These are phyloP conservation scores for Adineta ricciae DNA, from an alignment of 2,888 invertebrate species.

Conservation along the genomic window DNA sequence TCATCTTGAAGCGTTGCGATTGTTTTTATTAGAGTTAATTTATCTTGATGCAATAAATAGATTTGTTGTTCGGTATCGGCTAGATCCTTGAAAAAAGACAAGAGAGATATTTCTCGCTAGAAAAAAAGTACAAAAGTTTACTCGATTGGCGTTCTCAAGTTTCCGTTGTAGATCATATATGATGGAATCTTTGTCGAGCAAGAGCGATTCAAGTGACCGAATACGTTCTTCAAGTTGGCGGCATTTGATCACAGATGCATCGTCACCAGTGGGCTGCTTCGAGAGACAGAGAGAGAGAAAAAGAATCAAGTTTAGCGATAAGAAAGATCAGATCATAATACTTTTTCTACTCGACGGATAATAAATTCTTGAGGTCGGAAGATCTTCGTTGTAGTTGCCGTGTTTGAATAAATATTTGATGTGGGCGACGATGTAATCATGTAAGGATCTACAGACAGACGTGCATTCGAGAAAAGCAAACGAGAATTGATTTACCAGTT, in stretches of 20 bases:
- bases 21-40: constrained; percentile 4
- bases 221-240: not conserved
- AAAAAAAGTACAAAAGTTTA: too few species aligned
- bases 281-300: too few species aligned
- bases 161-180: not conserved
- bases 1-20: not conserved
- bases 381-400: not conserved
- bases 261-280: not conserved
- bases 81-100: constrained; percentile 1
- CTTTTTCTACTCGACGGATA: not conserved
- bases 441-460: not conserved
- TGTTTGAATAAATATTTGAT: not conserved
- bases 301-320: not conserved
- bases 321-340: not conserved
- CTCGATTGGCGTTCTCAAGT: not conserved
- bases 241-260: not conserved
- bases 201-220: not conserved
- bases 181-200: not conserved
- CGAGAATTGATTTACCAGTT: not conserved
- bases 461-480: not conserved
- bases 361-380: not conserved
- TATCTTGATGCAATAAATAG: not conserved
- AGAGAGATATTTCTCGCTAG: too few species aligned
- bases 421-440: not conserved
- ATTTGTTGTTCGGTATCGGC: not conserved